Conservation (phyloP, 2,797 vertebrate genomes). For the Micrastur ruficollis region DNA sequence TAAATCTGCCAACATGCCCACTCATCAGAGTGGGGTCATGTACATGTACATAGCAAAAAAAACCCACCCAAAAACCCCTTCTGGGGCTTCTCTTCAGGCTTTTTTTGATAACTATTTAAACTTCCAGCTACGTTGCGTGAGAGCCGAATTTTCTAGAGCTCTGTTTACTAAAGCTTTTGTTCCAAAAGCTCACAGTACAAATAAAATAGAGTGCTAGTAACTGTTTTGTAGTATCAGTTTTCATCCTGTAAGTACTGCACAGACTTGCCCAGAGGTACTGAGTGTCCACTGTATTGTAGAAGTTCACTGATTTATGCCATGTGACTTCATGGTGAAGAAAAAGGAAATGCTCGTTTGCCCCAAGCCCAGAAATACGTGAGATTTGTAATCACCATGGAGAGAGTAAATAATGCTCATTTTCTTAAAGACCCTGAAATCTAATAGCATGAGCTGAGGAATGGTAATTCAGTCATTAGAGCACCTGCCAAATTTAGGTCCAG, state of each 20-base stretch:
- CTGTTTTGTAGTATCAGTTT: not conserved
- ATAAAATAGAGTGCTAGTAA: not conserved
- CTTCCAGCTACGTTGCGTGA: not conserved
- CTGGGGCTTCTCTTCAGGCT: not conserved
- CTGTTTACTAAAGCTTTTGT: not conserved
- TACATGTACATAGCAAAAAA: not conserved
- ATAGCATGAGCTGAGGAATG: not conserved
- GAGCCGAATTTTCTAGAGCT: not conserved
- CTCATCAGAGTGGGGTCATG: not conserved
- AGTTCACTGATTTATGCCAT: not conserved
- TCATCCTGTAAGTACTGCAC: not conserved
- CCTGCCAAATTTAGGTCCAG: not conserved
- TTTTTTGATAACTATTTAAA: not conserved
- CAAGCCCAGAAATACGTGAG: not conserved
- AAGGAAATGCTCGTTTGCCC: not conserved
- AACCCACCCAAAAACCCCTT: not conserved
- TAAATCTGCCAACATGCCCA: not conserved
- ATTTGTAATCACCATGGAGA: not conserved
- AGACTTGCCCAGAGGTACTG: not conserved
- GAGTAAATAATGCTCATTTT: not conserved
- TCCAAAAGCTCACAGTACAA: not conserved
- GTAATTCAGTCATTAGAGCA: not conserved
- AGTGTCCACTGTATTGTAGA: not conserved
- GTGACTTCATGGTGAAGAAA: not conserved
- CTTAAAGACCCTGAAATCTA: not conserved